These are phyloP conservation scores for Dione juno DNA, from an alignment of 2,888 invertebrate genomes.

Conservation along the genomic window DNA sequence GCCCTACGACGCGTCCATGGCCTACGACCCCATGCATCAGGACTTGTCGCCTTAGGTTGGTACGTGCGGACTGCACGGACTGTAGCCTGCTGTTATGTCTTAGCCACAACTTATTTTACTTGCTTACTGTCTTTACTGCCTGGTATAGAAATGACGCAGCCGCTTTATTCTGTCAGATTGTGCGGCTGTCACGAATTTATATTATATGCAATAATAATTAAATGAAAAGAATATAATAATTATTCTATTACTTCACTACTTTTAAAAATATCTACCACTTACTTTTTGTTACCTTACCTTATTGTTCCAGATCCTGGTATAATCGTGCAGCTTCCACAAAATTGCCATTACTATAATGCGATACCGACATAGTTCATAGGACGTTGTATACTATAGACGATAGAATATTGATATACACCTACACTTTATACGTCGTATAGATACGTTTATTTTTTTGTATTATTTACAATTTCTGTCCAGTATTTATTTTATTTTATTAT, in stretches of 20 bases:
- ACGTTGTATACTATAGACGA: constrained; percentile 72
- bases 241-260: too few species aligned
- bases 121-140: too few species aligned
- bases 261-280: too few species aligned
- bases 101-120: too few species aligned
- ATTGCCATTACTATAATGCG: constrained; percentile 73
- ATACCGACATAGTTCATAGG: constrained; percentile 61
- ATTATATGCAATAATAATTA: too few species aligned
- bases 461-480: constrained; percentile 54
- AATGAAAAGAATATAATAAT: too few species aligned
- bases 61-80: too few species aligned
- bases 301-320: constrained; percentile 50
- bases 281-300: too few species aligned
- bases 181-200: too few species aligned
- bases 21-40: constrained; percentile 96
- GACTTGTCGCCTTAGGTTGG: constrained; percentile 86
- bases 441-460: constrained; percentile 61
- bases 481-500: constrained; percentile 39
- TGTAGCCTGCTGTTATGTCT: too few species aligned
- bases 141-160: too few species aligned
- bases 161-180: too few species aligned
- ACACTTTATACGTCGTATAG: constrained; percentile 47
- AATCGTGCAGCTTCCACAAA: constrained; percentile 76
- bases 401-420: constrained; percentile 54
- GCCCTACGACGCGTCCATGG: constrained; percentile 94